Percentiles rank a stretch among this genome's conserved stretches.
These are phyloP conservation scores for Dunckerocampus dactyliophorus DNA, from an alignment of 2,113 vertebrate species.

Conservation along the genomic window DNA sequence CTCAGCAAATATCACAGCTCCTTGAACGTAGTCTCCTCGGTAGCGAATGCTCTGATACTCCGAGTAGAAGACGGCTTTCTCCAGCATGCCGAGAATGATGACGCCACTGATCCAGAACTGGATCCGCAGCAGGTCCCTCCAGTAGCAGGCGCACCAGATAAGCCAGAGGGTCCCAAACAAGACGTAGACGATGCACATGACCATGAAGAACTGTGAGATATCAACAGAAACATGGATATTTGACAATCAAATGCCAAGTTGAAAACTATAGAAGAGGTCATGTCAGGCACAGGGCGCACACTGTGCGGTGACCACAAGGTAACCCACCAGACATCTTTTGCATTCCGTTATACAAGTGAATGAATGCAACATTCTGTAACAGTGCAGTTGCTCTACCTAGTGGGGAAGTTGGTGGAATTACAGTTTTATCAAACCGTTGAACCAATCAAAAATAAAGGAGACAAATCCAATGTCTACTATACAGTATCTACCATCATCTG, in stretches of 20 bases:
- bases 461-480: background rate
- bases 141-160: slow-evolving; percentile 89
- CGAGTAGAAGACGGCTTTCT: slow-evolving; percentile 95
- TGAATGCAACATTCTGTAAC: too few relatives aligned
- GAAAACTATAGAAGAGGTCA: background rate
- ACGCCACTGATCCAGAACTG: slow-evolving; percentile 96
- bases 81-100: slow-evolving; percentile 92
- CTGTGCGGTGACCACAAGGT: background rate
- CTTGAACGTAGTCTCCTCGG: slow-evolving; percentile 85
- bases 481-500: slow-evolving; percentile 84
- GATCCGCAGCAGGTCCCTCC: slow-evolving; percentile 89
- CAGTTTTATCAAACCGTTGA: background rate
- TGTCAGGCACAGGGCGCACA: too few relatives aligned
- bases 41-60: slow-evolving; percentile 93
- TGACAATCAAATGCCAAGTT: background rate
- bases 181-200: slow-evolving; percentile 93
- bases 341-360: too few relatives aligned
- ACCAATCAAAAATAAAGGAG: background rate
- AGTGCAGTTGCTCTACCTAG: too few relatives aligned
- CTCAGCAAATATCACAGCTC: slow-evolving; percentile 88
- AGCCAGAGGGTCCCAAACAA: slow-evolving; percentile 90
- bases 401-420: too few relatives aligned
- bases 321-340: too few relatives aligned
- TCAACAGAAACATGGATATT: background rate
- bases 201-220: slow-evolving; percentile 86